These are phyloP conservation scores for Nyctalus aviator DNA, from an alignment of 2,797 vertebrate genomes.

Conservation along the genomic window DNA sequence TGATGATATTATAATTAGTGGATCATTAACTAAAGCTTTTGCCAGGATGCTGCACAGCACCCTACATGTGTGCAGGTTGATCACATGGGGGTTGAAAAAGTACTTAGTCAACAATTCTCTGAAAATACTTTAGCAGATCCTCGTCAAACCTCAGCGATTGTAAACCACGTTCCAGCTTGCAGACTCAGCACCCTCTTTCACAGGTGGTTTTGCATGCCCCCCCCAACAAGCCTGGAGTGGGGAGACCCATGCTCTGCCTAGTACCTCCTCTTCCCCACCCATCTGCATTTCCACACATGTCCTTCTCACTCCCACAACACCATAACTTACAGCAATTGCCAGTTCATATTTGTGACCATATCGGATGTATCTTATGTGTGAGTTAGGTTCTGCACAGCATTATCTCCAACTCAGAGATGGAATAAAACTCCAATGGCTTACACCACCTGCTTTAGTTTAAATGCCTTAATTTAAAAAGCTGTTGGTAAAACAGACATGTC, in stretches of 20 bases:
- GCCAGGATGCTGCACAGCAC: slow-evolving; percentile 81
- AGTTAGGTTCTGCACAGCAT: neutral
- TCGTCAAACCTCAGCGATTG: neutral
- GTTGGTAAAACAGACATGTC: neutral
- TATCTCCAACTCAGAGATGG: neutral
- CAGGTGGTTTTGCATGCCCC: neutral
- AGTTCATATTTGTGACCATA: neutral
- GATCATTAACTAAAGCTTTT: slow-evolving; percentile 88
- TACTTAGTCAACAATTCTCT: slow-evolving; percentile 73
- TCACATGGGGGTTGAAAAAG: slow-evolving; percentile 78
- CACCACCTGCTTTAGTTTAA: neutral
- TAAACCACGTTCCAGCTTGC: neutral
- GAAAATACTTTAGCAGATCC: slow-evolving; percentile 41
- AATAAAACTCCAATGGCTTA: neutral
- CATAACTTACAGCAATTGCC: neutral
- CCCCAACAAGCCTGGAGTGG: neutral
- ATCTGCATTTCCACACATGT: neutral
- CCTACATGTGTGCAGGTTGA: slow-evolving; percentile 81
- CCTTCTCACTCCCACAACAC: neutral
- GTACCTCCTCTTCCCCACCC: neutral
- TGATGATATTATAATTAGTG: slow-evolving; percentile 88
- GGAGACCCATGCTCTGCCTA: no score
- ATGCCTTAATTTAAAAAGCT: neutral
- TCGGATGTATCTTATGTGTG: neutral
- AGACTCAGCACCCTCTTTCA: neutral